Percentiles rank a stretch among this genome's conserved stretches.
These are phyloP conservation scores for Onychorhynchus coronatus DNA, from an alignment of 2,113 vertebrate genomes.

Conservation along the genomic window DNA sequence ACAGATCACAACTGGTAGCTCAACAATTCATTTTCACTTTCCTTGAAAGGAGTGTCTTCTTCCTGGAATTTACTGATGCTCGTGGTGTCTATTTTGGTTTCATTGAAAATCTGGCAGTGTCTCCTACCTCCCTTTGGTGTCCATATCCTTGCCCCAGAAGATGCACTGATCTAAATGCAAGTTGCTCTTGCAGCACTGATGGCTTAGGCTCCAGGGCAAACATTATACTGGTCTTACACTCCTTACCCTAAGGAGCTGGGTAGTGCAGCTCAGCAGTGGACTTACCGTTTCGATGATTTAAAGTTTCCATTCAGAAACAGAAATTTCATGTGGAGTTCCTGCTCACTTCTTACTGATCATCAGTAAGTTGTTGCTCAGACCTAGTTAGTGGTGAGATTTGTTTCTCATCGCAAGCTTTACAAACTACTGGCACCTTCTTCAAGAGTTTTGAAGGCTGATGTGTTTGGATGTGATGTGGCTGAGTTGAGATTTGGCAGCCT, in stretches of 20 bases:
- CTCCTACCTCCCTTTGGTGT: not conserved
- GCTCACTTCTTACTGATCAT: not conserved
- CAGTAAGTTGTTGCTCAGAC: not conserved
- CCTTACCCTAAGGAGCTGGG: not conserved
- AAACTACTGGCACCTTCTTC: not conserved
- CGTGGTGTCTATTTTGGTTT: not conserved
- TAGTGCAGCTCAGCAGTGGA: not conserved
- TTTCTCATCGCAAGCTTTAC: not conserved
- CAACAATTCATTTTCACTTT: not conserved
- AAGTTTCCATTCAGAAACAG: not conserved
- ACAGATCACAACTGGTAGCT: not conserved
- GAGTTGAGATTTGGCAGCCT: not conserved
- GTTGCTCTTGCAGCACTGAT: not conserved
- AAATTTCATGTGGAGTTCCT: not conserved
- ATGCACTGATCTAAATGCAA: not conserved
- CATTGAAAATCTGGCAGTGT: not conserved
- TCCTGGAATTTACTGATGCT: not conserved
- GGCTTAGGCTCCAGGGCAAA: not conserved
- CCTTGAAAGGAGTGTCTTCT: not conserved
- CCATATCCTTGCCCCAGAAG: not conserved
- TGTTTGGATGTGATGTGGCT: not conserved
- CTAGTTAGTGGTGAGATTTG: not conserved
- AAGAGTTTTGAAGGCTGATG: not conserved
- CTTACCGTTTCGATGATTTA: not conserved
- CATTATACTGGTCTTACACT: not conserved